A percentile compares a stretch with the other conserved stretches of the same genome.
Conservation (phyloP, 2,797 vertebrate species). For the Gobio occitaniae region DNA sequence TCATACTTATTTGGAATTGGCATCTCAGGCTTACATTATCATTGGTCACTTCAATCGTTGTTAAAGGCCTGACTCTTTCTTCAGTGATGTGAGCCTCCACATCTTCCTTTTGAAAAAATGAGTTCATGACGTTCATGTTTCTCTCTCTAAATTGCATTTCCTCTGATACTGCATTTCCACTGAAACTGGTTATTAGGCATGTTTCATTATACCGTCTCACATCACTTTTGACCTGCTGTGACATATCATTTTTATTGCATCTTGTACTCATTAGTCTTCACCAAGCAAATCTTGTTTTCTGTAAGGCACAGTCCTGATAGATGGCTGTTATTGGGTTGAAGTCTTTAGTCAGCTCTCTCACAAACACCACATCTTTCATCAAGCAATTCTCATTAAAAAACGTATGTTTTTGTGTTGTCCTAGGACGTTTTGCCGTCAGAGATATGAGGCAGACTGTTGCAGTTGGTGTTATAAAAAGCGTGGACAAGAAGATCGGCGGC, state of each 20-base stretch:
- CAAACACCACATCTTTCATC: not conserved
- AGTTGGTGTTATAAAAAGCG: conserved; percentile 87
- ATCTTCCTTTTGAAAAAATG: not conserved
- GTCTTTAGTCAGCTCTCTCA: not conserved
- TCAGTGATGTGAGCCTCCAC: conserved; percentile 3
- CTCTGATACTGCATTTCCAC: not conserved
- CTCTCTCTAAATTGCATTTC: not conserved
- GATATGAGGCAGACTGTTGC: conserved; percentile 89
- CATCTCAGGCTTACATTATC: not conserved
- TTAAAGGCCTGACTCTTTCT: conserved; percentile 6
- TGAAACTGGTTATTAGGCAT: not conserved
- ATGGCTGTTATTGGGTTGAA: not conserved
- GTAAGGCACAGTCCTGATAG: not conserved
- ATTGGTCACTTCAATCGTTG: not conserved
- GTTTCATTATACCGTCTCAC: not conserved
- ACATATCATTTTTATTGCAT: conserved; percentile 15
- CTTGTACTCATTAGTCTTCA: not conserved
- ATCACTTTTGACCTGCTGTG: not conserved
- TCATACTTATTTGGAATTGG: not conserved
- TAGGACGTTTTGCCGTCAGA: conserved; percentile 85
- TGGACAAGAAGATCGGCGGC: conserved; percentile 84
- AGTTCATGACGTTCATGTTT: not conserved
- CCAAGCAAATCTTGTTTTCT: conserved; percentile 1
- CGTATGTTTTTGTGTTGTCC: conserved; percentile 21
- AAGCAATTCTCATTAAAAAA: not conserved